phyloP scores from a whole-genome alignment of 2,797 vertebrate genomes.

The Lacerta bilineata region DNA sequence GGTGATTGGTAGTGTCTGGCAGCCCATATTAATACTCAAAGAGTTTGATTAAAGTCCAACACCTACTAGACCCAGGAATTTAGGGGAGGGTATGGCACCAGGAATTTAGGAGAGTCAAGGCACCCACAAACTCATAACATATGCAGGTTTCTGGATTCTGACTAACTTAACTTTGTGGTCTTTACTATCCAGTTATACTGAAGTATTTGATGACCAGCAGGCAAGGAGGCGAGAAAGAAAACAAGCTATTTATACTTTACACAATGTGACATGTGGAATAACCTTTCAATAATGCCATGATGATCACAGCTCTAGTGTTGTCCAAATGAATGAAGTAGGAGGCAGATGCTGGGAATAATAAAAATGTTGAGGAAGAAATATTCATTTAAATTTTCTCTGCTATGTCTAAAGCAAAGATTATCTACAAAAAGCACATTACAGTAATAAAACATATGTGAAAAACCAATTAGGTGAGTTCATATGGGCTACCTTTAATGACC shows the following conservation, averaged over 20 bases:
- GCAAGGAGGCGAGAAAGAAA: slow-evolving; percentile 24
- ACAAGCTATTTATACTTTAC: slow-evolving; percentile 15
- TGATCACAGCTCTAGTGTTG: background rate
- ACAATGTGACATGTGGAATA: background rate
- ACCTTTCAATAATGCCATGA: background rate
- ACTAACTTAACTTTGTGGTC: background rate
- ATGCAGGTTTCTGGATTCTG: background rate
- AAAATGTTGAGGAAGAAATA: slow-evolving; percentile 7
- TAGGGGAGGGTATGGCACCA: too few relatives aligned
- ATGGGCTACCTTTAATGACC: slow-evolving; percentile 17
- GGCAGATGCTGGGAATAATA: slow-evolving; percentile 22
- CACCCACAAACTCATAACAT: too few relatives aligned
- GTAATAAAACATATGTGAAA: slow-evolving; percentile 36
- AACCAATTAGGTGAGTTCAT: slow-evolving; percentile 22
- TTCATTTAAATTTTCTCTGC: slow-evolving; percentile 28
- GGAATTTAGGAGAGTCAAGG: too few relatives aligned
- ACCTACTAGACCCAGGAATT: too few relatives aligned
- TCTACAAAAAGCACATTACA: slow-evolving; percentile 31
- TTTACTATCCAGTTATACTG: slow-evolving; percentile 1
- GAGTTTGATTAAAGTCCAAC: too few relatives aligned
- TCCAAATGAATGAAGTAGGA: slow-evolving; percentile 15
- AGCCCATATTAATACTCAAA: too few relatives aligned
- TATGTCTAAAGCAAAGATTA: slow-evolving; percentile 26
- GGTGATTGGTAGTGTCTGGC: too few relatives aligned
- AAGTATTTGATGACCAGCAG: background rate